Percentiles rank a stretch among this genome's conserved stretches.
Evolutionary conservation across 1,140 invertebrate species (phyloP).

Genomic region (Macrobrachium rosenbergii): DNA sequence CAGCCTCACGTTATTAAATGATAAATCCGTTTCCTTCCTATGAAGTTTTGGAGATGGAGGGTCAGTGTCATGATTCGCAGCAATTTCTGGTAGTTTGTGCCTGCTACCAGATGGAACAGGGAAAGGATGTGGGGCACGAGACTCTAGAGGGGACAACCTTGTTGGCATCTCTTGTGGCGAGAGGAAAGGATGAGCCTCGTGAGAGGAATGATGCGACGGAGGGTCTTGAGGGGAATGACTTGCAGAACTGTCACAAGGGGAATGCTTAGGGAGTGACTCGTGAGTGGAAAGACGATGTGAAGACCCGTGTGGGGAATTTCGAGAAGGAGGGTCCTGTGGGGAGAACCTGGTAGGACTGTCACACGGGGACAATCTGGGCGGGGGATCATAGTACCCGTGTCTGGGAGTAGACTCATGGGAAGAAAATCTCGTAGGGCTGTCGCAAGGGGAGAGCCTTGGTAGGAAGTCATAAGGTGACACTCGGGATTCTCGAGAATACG

Average conservation of each 20-base stretch:
- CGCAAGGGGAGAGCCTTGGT: no score
- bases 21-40: conserved; percentile 19
- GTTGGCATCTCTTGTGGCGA: not conserved
- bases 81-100: not conserved
- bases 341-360: not conserved
- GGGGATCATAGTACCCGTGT: conserved; percentile 25
- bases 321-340: conserved; percentile 16
- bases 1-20: conserved; percentile 20
- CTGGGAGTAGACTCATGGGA: not conserved
- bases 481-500: not conserved
- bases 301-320: conserved; percentile 15
- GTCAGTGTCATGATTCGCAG: not conserved
- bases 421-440: no score
- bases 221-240: conserved; percentile 35
- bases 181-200: conserved; percentile 1
- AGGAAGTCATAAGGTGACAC: no score
- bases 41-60: not conserved
- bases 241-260: conserved; percentile 12
- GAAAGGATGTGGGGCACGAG: not conserved
- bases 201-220: not conserved
- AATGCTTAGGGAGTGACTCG: not conserved
- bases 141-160: not conserved
- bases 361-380: not conserved
- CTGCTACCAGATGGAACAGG: not conserved
- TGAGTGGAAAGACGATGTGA: not conserved